A percentile compares a stretch with the other conserved stretches of the same genome.
phyloP scores from a whole-genome alignment of 1,140 invertebrate species.

The Zaprionus lachaisei region DNA sequence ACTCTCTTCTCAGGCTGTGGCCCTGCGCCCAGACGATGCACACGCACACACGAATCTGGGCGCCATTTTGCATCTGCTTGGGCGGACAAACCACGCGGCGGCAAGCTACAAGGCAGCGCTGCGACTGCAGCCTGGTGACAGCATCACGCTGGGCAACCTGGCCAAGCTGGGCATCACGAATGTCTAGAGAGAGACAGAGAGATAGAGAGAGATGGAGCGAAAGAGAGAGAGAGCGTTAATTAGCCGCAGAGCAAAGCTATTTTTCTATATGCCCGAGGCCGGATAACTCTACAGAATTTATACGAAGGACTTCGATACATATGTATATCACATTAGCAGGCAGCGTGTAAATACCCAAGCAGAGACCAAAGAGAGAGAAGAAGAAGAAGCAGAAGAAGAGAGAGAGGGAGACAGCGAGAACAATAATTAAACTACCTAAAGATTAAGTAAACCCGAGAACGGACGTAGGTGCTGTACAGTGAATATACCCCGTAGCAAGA shows the following conservation, averaged over 20 bases:
- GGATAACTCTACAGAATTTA: constrained; percentile 78
- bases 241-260: constrained; percentile 54
- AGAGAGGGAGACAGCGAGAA: constrained; percentile 64
- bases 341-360: constrained; percentile 70
- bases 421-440: constrained; percentile 78
- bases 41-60: constrained; percentile 96
- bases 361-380: constrained; percentile 54
- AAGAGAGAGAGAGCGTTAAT: constrained; percentile 31
- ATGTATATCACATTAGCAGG: constrained; percentile 70
- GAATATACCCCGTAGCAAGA: constrained; percentile 26
- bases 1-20: constrained; percentile 65
- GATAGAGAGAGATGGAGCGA: neutral
- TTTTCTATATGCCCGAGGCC: constrained; percentile 57
- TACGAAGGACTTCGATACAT: constrained; percentile 81
- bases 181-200: constrained; percentile 35
- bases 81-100: constrained; percentile 94
- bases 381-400: constrained; percentile 1
- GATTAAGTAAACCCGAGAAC: constrained; percentile 28
- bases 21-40: constrained; percentile 86
- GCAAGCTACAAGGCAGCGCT: constrained; percentile 93
- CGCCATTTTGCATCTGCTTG: constrained; percentile 96
- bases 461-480: constrained; percentile 62
- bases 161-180: constrained; percentile 88
- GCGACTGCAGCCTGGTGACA: constrained; percentile 92
- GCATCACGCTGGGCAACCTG: constrained; percentile 94